phyloP scores from a whole-genome alignment of 2,797 vertebrate species.

The Crypturellus tataupa region DNA sequence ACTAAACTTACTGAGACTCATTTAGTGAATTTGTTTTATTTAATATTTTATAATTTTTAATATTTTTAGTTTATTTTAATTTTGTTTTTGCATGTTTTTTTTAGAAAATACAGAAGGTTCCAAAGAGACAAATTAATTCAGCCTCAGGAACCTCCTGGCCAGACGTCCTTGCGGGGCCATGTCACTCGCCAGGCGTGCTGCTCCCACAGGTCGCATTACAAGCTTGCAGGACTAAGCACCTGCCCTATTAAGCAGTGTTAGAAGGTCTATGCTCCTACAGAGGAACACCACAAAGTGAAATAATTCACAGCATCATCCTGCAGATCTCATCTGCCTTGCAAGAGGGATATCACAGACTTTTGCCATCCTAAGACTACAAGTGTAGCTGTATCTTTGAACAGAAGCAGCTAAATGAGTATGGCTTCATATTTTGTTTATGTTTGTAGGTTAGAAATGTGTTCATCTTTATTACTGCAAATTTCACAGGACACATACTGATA shows the following conservation, averaged over 20 bases:
- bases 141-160: not conserved
- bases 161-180: not conserved
- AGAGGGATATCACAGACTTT: not conserved
- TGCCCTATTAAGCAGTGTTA: not conserved
- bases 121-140: not conserved
- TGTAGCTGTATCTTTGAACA: conserved; percentile 5
- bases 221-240: not conserved
- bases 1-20: not conserved
- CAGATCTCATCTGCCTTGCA: not conserved
- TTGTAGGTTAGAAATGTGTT: not conserved
- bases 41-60: too few species aligned
- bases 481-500: not conserved
- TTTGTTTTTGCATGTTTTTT: not conserved
- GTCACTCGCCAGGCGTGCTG: not conserved
- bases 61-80: too few species aligned
- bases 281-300: not conserved
- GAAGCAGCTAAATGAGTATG: not conserved
- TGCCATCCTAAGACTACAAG: not conserved
- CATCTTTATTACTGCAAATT: not conserved
- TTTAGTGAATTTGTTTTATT: not conserved
- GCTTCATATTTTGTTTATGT: not conserved
- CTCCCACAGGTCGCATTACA: not conserved
- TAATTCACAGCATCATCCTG: not conserved
- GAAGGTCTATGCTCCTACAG: not conserved
- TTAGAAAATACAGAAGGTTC: not conserved